Percentiles rank a stretch among this genome's conserved stretches.
Evolutionary conservation across 2,888 invertebrate species (phyloP).

Genomic region (Lutraria lutraria): DNA sequence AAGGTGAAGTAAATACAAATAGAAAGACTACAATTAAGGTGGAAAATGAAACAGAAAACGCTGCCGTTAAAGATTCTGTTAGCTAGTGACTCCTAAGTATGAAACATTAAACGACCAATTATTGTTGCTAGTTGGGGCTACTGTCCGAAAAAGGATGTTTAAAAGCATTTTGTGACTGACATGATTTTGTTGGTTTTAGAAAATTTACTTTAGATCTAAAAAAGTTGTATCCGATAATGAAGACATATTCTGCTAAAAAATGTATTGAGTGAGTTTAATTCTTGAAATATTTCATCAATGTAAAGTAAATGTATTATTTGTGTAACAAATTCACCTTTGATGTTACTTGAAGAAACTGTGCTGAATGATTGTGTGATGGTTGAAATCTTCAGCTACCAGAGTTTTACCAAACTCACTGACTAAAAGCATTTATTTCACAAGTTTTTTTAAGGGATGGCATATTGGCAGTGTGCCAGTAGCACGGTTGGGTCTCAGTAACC

Average conservation of each 20-base stretch:
- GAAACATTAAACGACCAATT: too few relatives aligned
- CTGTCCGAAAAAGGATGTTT: too few relatives aligned
- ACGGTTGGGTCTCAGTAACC: too few relatives aligned
- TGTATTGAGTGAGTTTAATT: background rate
- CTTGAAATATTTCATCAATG: background rate
- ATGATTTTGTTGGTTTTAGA: too few relatives aligned
- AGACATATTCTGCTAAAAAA: background rate
- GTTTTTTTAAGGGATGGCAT: background rate
- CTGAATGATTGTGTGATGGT: background rate
- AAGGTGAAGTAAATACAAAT: background rate
- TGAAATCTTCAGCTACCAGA: too few relatives aligned
- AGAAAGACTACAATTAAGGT: constrained; percentile 16
- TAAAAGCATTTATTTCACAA: background rate
- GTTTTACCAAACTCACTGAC: background rate
- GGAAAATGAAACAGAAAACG: constrained; percentile 26
- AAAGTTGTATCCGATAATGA: background rate
- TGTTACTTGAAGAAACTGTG: background rate
- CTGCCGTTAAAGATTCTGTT: constrained; percentile 25
- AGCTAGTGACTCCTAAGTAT: constrained; percentile 31
- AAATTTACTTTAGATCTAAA: background rate
- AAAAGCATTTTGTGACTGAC: too few relatives aligned
- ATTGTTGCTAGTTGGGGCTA: too few relatives aligned
- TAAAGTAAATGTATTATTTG: background rate
- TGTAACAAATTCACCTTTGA: background rate
- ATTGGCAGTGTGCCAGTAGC: background rate